phyloP scores from a whole-genome alignment of 2,888 invertebrate genomes.

The Drosophila limbata region DNA sequence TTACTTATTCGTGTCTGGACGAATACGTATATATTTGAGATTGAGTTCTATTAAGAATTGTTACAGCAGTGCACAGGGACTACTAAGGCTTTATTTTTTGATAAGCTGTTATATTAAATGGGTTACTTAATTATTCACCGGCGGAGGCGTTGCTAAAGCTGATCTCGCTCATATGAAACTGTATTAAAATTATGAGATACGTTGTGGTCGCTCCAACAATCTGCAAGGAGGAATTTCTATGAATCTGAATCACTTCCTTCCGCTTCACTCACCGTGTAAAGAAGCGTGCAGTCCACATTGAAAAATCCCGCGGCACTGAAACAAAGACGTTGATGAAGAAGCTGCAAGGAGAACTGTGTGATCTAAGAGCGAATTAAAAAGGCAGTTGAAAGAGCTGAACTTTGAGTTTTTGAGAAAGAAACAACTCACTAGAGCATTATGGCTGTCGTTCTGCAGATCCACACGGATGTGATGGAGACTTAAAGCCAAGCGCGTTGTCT shows the following conservation, averaged over 20 bases:
- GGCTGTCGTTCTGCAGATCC: constrained; percentile 82
- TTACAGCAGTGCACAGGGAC: constrained; percentile 13
- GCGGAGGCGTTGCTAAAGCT: constrained; percentile 19
- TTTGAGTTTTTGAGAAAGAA: not conserved
- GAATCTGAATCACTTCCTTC: not conserved
- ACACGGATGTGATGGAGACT: constrained; percentile 85
- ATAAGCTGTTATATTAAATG: constrained; percentile 1
- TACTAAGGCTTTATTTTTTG: constrained; percentile 25
- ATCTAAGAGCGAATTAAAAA: constrained; percentile 73
- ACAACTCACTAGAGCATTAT: constrained; percentile 84
- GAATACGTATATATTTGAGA: constrained; percentile 26
- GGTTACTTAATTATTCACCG: constrained; percentile 12
- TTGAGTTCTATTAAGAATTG: constrained; percentile 16
- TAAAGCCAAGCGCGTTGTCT: constrained; percentile 85
- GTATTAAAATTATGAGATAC: constrained; percentile 85
- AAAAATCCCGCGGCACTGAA: constrained; percentile 86
- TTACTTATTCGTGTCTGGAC: constrained; percentile 27
- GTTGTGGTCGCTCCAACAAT: constrained; percentile 85
- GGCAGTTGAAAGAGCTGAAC: not conserved
- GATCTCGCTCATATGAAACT: constrained; percentile 84
- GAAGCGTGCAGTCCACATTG: constrained; percentile 85
- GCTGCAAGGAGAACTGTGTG: constrained; percentile 86
- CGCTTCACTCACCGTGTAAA: constrained; percentile 84
- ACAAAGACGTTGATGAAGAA: constrained; percentile 85
- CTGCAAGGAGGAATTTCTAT: constrained; percentile 65